Percentiles rank a stretch among this genome's conserved stretches.
Evolutionary conservation across 1,140 invertebrate species (phyloP).

Genomic region (Pseudobourletiella spinata): DNA sequence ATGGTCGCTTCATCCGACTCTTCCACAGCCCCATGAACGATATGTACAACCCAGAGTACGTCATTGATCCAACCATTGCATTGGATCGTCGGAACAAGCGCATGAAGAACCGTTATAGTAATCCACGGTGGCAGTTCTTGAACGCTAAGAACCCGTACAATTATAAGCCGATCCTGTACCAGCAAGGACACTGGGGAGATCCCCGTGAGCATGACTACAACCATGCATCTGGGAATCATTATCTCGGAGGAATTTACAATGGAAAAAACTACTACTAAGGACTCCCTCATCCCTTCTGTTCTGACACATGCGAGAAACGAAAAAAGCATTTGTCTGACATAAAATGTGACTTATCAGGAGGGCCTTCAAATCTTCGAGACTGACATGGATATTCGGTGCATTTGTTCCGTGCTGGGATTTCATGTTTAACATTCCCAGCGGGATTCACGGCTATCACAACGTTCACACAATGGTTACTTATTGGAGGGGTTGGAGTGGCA

Average conservation of each 20-base stretch:
- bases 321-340: too few relatives aligned
- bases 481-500: too few relatives aligned
- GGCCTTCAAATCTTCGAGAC: too few relatives aligned
- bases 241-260: slow-evolving; percentile 2
- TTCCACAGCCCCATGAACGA: slow-evolving; percentile 1
- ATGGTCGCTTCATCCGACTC: background rate
- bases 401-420: too few relatives aligned
- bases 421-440: too few relatives aligned
- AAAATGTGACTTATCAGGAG: too few relatives aligned
- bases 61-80: background rate
- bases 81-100: background rate
- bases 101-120: background rate
- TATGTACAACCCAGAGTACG: slow-evolving; percentile 4
- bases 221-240: background rate
- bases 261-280: background rate
- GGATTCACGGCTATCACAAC: too few relatives aligned
- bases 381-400: too few relatives aligned
- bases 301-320: too few relatives aligned
- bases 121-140: background rate
- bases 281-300: too few relatives aligned
- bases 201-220: background rate
- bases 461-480: too few relatives aligned
- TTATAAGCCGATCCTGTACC: slow-evolving; percentile 3
- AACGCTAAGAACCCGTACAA: background rate
- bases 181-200: slow-evolving; percentile 4